Conservation (phyloP, 2,888 invertebrate species). For the Slavum lentiscoides region DNA sequence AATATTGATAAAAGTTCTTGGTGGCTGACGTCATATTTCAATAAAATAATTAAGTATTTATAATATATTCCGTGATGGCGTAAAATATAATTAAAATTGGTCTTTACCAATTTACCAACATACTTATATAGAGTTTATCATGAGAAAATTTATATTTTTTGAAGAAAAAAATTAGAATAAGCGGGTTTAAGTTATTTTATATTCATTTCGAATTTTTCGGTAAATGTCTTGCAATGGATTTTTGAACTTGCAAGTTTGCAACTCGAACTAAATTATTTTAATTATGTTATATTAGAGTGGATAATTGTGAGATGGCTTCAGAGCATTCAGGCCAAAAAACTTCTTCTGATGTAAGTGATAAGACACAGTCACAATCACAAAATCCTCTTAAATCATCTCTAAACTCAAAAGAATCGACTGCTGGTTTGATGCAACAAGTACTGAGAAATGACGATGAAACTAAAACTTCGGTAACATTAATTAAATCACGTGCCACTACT, state of each 20-base stretch:
- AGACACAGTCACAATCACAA: slow-evolving; percentile 26
- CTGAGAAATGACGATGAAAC: slow-evolving; percentile 57
- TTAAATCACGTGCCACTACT: slow-evolving; percentile 8
- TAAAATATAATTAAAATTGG: too few species aligned
- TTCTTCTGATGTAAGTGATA: slow-evolving; percentile 4
- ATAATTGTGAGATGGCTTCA: slow-evolving; percentile 49
- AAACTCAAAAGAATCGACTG: slow-evolving; percentile 62
- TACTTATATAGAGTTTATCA: too few species aligned
- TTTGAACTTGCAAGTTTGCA: not conserved
- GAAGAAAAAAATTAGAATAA: too few species aligned
- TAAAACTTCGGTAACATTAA: slow-evolving; percentile 13
- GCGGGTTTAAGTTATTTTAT: not conserved
- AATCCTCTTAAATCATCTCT: slow-evolving; percentile 59
- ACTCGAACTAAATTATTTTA: not conserved
- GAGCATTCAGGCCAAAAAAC: slow-evolving; percentile 46
- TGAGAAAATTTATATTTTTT: too few species aligned
- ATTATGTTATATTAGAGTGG: slow-evolving; percentile 18
- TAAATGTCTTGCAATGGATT: not conserved
- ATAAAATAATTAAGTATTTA: not conserved
- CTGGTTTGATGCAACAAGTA: slow-evolving; percentile 58
- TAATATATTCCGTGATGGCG: too few species aligned
- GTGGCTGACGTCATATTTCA: not conserved
- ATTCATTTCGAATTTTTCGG: not conserved
- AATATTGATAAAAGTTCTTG: not conserved
- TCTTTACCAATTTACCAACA: too few species aligned